A percentile compares a stretch with the other conserved stretches of the same genome.
phyloP scores from a whole-genome alignment of 1,140 invertebrate species.

The Paramacrobiotus metropolitanus region DNA sequence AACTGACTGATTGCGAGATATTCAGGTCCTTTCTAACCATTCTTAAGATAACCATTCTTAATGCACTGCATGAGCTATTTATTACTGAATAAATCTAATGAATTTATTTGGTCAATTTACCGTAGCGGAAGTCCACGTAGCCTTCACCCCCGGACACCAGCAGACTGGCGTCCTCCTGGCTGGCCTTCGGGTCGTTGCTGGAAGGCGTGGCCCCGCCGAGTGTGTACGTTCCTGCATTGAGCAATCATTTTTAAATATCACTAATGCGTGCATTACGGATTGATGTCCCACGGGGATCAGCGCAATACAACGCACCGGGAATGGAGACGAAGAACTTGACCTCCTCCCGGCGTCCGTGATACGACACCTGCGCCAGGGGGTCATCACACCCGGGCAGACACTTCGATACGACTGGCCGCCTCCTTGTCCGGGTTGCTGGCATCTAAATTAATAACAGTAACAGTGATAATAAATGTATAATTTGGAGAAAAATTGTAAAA shows the following conservation, averaged over 20 bases:
- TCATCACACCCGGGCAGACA: too few species aligned
- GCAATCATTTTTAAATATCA: too few species aligned
- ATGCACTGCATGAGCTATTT: too few species aligned
- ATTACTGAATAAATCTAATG: too few species aligned
- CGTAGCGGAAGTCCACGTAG: slow-evolving; percentile 94
- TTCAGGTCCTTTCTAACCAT: too few species aligned
- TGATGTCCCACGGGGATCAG: not conserved
- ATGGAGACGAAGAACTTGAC: slow-evolving; percentile 97
- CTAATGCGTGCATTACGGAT: not conserved
- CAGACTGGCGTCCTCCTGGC: slow-evolving; percentile 16
- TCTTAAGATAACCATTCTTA: too few species aligned
- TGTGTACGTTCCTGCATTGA: too few species aligned
- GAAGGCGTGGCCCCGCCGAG: not conserved
- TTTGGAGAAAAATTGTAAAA: not conserved
- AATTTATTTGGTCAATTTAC: too few species aligned
- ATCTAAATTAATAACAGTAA: slow-evolving; percentile 32
- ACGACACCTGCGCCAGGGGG: slow-evolving; percentile 90
- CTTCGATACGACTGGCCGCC: too few species aligned
- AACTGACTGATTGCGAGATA: too few species aligned
- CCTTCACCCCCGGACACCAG: slow-evolving; percentile 67
- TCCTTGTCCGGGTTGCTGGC: slow-evolving; percentile 58
- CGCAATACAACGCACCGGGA: slow-evolving; percentile 35
- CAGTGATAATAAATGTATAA: not conserved
- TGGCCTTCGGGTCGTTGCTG: not conserved
- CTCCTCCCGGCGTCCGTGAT: slow-evolving; percentile 90